phyloP scores from a whole-genome alignment of 2,888 invertebrate genomes.

The Chymomyza procnemis region DNA sequence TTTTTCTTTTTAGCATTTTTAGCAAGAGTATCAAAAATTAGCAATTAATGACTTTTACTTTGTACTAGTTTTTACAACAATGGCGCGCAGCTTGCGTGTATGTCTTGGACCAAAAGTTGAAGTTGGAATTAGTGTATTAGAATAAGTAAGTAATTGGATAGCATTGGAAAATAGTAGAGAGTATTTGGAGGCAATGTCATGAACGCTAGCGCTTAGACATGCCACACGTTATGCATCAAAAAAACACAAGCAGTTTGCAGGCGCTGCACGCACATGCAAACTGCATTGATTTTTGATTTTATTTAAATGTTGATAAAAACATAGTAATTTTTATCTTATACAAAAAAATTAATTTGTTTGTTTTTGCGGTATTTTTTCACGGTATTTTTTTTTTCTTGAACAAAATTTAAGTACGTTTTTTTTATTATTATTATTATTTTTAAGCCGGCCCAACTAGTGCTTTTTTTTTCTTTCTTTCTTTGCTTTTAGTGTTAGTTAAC shows the following conservation, averaged over 20 bases:
- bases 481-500: not conserved
- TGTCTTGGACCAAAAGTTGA: conserved; percentile 52
- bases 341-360: conserved; percentile 67
- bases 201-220: conserved; percentile 24
- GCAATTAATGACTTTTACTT: conserved; percentile 33
- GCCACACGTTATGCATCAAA: conserved; percentile 42
- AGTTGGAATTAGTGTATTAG: conserved; percentile 40
- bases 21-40: not conserved
- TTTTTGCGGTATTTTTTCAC: not conserved
- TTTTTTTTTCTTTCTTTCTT: conserved; percentile 6
- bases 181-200: conserved; percentile 23
- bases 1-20: not conserved
- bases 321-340: conserved; percentile 76
- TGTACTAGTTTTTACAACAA: conserved; percentile 4
- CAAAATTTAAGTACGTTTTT: not conserved
- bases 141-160: conserved; percentile 26
- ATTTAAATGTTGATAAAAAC: conserved; percentile 74
- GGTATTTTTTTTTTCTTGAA: not conserved
- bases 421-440: conserved; percentile 24
- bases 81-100: conserved; percentile 43
- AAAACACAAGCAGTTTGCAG: conserved; percentile 47
- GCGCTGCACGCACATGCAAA: not conserved
- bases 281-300: conserved; percentile 35
- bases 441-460: conserved; percentile 8
- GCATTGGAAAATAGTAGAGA: not conserved